phyloP scores from a whole-genome alignment of 2,888 invertebrate species.

The Artemia sp. region DNA sequence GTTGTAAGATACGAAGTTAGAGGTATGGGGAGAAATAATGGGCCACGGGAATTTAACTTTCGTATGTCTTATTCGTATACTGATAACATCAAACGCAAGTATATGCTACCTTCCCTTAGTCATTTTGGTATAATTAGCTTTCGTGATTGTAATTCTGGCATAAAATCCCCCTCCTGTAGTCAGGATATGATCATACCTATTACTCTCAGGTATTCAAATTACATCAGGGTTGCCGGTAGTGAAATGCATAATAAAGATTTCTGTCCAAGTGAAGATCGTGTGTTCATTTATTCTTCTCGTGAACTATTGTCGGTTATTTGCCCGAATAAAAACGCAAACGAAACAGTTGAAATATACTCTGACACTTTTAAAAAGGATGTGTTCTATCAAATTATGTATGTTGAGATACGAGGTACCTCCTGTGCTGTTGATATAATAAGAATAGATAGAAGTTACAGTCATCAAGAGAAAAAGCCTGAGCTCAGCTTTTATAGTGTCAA shows the following conservation, averaged over 20 bases:
- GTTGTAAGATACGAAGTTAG: background rate
- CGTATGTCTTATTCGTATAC: background rate
- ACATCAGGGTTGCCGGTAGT: background rate
- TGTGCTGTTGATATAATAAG: background rate
- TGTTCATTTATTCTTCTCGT: background rate
- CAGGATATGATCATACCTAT: background rate
- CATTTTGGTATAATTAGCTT: background rate
- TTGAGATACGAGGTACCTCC: background rate
- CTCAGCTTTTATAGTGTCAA: background rate
- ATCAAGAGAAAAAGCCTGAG: conserved; percentile 5
- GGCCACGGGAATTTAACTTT: background rate
- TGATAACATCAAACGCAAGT: background rate
- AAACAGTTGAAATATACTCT: conserved; percentile 7
- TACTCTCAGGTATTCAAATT: background rate
- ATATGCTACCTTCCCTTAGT: background rate
- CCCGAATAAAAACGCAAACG: background rate
- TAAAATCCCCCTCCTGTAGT: background rate
- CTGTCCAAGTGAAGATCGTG: conserved; percentile 6
- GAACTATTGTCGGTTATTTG: background rate
- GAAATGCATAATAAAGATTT: background rate
- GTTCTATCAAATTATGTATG: background rate
- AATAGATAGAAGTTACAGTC: background rate
- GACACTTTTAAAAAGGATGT: background rate
- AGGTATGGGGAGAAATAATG: background rate
- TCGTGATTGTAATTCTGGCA: background rate